These are phyloP conservation scores for Triops longicaudatus DNA, from an alignment of 1,140 invertebrate genomes.

Conservation along the genomic window DNA sequence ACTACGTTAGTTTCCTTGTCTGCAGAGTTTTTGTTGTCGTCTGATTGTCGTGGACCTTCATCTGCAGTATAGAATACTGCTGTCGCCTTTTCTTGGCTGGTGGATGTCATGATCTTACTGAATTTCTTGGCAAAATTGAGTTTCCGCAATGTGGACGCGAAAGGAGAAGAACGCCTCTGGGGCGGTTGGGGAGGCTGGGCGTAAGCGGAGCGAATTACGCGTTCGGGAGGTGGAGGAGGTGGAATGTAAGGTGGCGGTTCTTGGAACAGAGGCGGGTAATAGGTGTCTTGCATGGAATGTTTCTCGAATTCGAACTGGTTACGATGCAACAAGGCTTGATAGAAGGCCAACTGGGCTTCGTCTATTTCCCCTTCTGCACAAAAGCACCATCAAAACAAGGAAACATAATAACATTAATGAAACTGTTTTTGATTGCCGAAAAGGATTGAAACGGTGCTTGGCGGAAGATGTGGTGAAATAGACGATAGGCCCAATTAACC, in stretches of 20 bases:
- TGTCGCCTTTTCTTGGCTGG: neutral
- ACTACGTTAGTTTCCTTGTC: neutral
- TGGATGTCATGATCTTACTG: neutral
- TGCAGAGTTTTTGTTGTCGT: neutral
- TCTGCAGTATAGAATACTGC: neutral
- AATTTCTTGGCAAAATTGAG: slow-evolving; percentile 8
- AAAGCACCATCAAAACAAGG: neutral
- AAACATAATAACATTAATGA: neutral
- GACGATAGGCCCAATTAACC: slow-evolving; percentile 1
- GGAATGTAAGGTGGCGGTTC: slow-evolving; percentile 3
- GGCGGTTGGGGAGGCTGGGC: neutral
- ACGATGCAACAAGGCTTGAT: neutral
- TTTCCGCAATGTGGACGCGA: neutral
- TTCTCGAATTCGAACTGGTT: slow-evolving; percentile 1
- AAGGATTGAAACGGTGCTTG: neutral
- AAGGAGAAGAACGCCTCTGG: neutral
- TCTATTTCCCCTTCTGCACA: slow-evolving; percentile 5
- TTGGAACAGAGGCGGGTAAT: slow-evolving; percentile 2
- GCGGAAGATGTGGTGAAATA: slow-evolving; percentile 1
- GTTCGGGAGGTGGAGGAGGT: neutral
- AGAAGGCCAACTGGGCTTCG: slow-evolving; percentile 9
- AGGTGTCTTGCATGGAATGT: slow-evolving; percentile 3
- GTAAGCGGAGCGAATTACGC: neutral
- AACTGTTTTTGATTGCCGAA: neutral
- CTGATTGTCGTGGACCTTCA: neutral